Base-by-base conservation (phyloP, 2,888 invertebrate species). In the Litoditis marina region DNA sequence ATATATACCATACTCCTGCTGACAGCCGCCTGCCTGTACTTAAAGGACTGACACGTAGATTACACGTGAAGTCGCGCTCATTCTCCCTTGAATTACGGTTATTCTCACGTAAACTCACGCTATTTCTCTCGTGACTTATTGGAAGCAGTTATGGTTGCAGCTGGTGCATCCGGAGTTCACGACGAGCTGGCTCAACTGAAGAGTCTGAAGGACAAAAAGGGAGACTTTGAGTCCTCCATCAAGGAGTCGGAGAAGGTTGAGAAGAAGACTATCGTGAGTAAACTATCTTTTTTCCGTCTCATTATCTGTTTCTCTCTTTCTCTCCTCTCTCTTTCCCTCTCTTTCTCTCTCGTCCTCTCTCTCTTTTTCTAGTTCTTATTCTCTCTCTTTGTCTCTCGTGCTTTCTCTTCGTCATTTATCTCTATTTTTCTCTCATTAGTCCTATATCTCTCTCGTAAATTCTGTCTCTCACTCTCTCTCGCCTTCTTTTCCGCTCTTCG, bases 141-240 rank as follows among this genome's bases (percentile, higher is more conserved):
- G 16, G 7, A 53, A 28, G 49, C 19, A 50, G 39, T 30, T 22
- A 65, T 70, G 68, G 63, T 76, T 76, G 52, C 72, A 76, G 78
- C 77, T 49, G 77, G 76, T 11, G 71, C 74, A 42, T 74, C 71
- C 49, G 66, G 61, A 44, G 75, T 81, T 22, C 72, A 77, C 57
- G 82, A 82, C 51, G 82, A 82, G 61, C 62, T 82, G 59, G 75
- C 77, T 3, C 73, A 74, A 44, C 47, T 82, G 39, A 66, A 63
- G 50, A 73, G 68, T 46, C 65, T 82, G 55, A 73, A 69, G 54
- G 78, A 77, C 42, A 78, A 75, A 60, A 78, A 80, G 61, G 78
- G 75, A n/a, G 73, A 73, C 54, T 78, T 76, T 66, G 76, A 80
- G 62, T 66, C 68, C 47, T 78, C 78, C 32, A 72, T 74, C 55